Evolutionary conservation across 2,113 vertebrate species (phyloP).

Genomic region (Odontophorus gujanensis): DNA sequence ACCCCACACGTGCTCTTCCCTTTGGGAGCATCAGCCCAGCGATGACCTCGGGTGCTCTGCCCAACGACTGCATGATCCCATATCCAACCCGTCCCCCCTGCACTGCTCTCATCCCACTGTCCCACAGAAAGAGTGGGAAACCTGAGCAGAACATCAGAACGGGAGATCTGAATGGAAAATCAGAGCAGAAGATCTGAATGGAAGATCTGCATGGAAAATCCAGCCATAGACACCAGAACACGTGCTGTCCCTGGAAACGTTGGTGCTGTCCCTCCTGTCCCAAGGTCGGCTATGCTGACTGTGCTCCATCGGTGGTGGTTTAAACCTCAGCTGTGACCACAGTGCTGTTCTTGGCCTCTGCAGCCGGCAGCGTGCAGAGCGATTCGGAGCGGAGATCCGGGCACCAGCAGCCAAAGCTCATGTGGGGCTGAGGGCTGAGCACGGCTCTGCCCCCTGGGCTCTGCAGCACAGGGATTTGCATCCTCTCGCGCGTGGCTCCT

Average conservation of each 20-base stretch:
- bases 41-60: neutral
- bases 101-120: neutral
- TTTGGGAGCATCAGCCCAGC: neutral
- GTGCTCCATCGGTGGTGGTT: neutral
- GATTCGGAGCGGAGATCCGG: neutral
- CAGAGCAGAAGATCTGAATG: too few relatives aligned
- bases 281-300: neutral
- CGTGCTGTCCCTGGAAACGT: neutral
- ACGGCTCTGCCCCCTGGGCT: accelerated
- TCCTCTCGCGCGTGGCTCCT: neutral
- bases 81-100: accelerated
- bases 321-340: neutral
- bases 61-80: neutral
- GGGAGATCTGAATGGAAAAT: too few relatives aligned
- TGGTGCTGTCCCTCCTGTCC: too few relatives aligned
- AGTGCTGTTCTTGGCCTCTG: neutral
- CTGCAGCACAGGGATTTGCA: neutral
- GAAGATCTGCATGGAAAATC: neutral
- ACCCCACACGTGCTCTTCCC: accelerated
- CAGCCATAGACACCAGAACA: accelerated
- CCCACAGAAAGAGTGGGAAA: neutral
- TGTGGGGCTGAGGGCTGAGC: neutral
- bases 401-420: accelerated
- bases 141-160: too few relatives aligned
- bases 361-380: neutral